phyloP scores from a whole-genome alignment of 2,113 vertebrate species.

The Carassius auratus region DNA sequence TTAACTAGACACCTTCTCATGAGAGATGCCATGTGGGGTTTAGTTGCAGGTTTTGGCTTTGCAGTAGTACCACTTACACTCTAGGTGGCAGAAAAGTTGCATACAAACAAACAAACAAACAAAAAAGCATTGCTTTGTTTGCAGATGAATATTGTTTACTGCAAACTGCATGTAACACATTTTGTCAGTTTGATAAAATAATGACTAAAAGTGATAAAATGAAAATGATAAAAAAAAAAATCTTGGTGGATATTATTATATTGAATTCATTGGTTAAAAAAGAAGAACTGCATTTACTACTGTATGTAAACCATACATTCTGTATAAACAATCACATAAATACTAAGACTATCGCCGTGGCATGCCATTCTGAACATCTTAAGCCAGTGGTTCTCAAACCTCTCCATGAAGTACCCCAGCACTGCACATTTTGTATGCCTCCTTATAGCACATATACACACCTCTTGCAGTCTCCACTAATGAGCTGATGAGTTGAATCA shows the following conservation, averaged over 20 bases:
- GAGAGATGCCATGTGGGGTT: not conserved
- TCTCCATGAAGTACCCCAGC: no score
- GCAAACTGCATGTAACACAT: not conserved
- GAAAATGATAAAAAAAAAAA: not conserved
- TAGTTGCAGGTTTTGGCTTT: not conserved
- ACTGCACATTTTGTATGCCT: no score
- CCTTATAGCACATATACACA: no score
- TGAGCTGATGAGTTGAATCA: no score
- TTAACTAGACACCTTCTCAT: not conserved
- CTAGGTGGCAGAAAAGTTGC: constrained; percentile 61
- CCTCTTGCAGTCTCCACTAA: no score
- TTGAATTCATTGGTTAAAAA: no score
- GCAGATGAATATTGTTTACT: not conserved
- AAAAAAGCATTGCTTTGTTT: no score
- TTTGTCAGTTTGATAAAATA: not conserved
- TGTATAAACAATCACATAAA: not conserved
- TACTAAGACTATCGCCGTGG: no score
- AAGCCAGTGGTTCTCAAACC: no score
- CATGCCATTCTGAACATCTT: no score
- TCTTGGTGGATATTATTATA: no score
- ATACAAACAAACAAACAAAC: not conserved
- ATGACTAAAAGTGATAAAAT: not conserved
- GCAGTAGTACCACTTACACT: constrained; percentile 24
- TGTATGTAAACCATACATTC: not conserved
- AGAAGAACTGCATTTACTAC: no score